These are phyloP conservation scores for Ovis aries DNA, from an alignment of 2,113 vertebrate genomes.

Conservation along the genomic window ARS-UI_Ramb_v3.0 NC_056066.1:1935501-1936000, in stretches of 20 bases:
- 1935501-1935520: background rate
- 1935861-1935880: background rate
- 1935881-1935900: background rate
- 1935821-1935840: background rate
- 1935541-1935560: background rate
- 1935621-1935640: background rate
- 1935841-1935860: background rate
- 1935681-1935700: background rate
- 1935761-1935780: background rate
- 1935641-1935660: background rate
- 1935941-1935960: background rate
- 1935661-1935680: background rate
- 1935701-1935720: background rate
- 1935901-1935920: background rate
- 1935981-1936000: background rate
- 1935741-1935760: slow-evolving; percentile 25
- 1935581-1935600: background rate
- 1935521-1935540: slow-evolving; percentile 3
- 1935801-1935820: background rate
- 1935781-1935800: background rate
- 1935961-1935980: background rate
- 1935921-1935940: background rate
- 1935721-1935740: slow-evolving; percentile 31
- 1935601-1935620: background rate
- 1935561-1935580: background rate